These are phyloP conservation scores for Staurois parvus DNA, from an alignment of 2,797 vertebrate genomes.

Conservation along the genomic window DNA sequence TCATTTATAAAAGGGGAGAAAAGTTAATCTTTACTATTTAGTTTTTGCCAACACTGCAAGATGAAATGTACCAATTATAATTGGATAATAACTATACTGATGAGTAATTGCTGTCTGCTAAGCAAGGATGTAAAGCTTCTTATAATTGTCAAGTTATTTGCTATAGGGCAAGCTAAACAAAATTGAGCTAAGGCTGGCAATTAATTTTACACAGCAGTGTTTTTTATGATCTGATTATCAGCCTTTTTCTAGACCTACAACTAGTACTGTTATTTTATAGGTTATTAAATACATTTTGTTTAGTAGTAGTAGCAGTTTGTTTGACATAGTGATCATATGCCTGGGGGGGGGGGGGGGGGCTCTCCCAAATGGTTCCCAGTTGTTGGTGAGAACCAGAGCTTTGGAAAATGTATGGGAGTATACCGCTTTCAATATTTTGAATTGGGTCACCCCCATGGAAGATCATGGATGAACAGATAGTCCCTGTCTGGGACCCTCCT, in stretches of 20 bases:
- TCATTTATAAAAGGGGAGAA: background rate
- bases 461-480: too few species aligned
- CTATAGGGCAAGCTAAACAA: conserved; percentile 31
- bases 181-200: conserved; percentile 15
- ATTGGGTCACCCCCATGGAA: too few species aligned
- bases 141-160: conserved; percentile 51
- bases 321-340: background rate
- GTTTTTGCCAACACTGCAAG: conserved; percentile 39
- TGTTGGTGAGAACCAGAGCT: too few species aligned
- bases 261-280: background rate
- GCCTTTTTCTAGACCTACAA: background rate
- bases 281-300: too few species aligned
- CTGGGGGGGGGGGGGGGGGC: too few species aligned
- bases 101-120: conserved; percentile 56
- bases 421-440: too few species aligned
- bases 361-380: background rate
- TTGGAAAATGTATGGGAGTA: too few species aligned
- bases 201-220: conserved; percentile 46
- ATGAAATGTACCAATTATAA: conserved; percentile 53
- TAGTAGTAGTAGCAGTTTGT: too few species aligned
- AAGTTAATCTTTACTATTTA: conserved; percentile 19
- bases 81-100: conserved; percentile 55
- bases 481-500: too few species aligned
- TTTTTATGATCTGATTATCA: conserved; percentile 33
- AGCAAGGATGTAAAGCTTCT: conserved; percentile 27